These are phyloP conservation scores for Chrysocyon brachyurus DNA, from an alignment of 2,797 vertebrate genomes.

Conservation along the genomic window DNA sequence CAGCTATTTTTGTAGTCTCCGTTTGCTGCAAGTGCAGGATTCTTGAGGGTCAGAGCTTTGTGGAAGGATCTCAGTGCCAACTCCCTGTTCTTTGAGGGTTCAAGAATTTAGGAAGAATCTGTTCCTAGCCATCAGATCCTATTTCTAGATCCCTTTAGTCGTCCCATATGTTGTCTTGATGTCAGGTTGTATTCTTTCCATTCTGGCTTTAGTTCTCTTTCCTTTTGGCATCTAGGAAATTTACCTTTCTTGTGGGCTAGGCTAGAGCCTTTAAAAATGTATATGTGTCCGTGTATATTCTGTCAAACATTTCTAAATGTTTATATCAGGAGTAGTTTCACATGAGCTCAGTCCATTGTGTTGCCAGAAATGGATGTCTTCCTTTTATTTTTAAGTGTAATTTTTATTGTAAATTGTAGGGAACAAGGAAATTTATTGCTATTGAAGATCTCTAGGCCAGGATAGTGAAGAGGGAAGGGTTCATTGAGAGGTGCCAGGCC, in stretches of 20 bases:
- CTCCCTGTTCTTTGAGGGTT: neutral
- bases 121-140: neutral
- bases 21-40: neutral
- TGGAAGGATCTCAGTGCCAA: neutral
- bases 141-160: neutral
- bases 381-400: conserved; percentile 20
- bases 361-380: neutral
- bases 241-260: neutral
- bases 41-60: neutral
- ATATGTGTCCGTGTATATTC: neutral
- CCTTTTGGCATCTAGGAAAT: neutral
- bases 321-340: neutral
- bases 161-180: neutral
- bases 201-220: conserved; percentile 1
- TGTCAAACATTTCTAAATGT: neutral
- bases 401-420: neutral
- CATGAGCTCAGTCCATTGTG: neutral
- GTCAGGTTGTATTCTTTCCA: neutral
- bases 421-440: conserved; percentile 19
- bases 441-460: neutral
- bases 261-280: neutral
- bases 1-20: neutral
- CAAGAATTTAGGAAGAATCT: neutral
- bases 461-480: neutral
- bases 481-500: neutral